Conservation (phyloP, 2,888 invertebrate genomes). For the Sericinus montela region DNA sequence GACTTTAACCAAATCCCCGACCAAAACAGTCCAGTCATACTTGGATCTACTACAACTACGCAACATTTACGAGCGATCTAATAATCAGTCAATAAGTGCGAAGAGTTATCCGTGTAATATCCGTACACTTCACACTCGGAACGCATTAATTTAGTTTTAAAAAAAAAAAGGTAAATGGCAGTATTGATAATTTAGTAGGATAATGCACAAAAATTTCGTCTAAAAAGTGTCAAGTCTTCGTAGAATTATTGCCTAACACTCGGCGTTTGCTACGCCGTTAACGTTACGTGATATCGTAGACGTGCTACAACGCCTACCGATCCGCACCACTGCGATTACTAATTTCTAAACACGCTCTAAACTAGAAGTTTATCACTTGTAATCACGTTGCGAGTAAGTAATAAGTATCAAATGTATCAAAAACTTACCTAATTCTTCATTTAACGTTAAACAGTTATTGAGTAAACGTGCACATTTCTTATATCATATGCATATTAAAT, state of each 20-base stretch:
- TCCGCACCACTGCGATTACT: constrained; percentile 69
- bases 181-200: constrained; percentile 55
- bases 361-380: constrained; percentile 70
- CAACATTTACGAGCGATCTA: neutral
- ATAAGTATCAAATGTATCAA: constrained; percentile 79
- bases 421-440: constrained; percentile 55
- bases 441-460: constrained; percentile 66
- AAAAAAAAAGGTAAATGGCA: constrained; percentile 62
- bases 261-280: constrained; percentile 39
- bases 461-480: constrained; percentile 68
- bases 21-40: neutral
- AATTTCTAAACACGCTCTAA: constrained; percentile 65
- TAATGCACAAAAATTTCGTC: constrained; percentile 62
- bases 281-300: constrained; percentile 32
- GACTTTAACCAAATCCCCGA: neutral
- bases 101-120: neutral
- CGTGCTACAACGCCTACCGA: constrained; percentile 43
- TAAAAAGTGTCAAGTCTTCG: constrained; percentile 72
- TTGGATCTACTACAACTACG: constrained; percentile 1
- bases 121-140: neutral
- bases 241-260: constrained; percentile 67
- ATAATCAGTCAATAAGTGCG: constrained; percentile 9
- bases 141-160: constrained; percentile 34
- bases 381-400: constrained; percentile 76
- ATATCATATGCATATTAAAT: constrained; percentile 52